A percentile compares a stretch with the other conserved stretches of the same genome.
phyloP scores from a whole-genome alignment of 2,113 vertebrate species.

The Pomatorhinus ruficollis region DNA sequence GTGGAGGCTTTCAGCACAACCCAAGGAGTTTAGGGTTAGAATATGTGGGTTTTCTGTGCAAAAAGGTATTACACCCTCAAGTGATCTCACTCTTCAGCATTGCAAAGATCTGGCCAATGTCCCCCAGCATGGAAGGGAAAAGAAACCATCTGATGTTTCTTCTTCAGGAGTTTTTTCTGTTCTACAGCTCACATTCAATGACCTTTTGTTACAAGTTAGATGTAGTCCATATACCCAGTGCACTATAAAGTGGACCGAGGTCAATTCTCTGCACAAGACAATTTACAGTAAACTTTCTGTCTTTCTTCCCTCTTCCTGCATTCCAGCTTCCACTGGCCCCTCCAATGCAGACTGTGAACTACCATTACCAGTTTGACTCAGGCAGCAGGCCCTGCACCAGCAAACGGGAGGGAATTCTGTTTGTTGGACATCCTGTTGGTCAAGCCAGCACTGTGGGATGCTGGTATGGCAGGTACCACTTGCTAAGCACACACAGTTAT shows the following conservation, averaged over 20 bases:
- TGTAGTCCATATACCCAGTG: background rate
- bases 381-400: background rate
- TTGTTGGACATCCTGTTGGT: background rate
- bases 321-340: background rate
- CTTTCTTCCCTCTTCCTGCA: background rate
- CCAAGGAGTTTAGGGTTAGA: background rate
- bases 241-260: background rate
- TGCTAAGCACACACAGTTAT: background rate
- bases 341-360: background rate
- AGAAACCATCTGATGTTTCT: background rate
- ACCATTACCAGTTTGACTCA: accelerated
- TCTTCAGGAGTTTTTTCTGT: background rate
- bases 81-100: background rate
- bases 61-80: background rate
- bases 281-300: background rate
- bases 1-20: background rate
- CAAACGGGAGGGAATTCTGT: background rate
- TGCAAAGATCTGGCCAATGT: background rate
- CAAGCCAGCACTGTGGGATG: accelerated
- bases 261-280: background rate
- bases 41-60: background rate
- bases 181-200: background rate
- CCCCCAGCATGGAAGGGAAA: background rate
- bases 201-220: background rate
- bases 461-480: background rate